These are phyloP conservation scores for Chaetodon trifasciatus DNA, from an alignment of 2,797 vertebrate genomes.

Conservation along the genomic window DNA sequence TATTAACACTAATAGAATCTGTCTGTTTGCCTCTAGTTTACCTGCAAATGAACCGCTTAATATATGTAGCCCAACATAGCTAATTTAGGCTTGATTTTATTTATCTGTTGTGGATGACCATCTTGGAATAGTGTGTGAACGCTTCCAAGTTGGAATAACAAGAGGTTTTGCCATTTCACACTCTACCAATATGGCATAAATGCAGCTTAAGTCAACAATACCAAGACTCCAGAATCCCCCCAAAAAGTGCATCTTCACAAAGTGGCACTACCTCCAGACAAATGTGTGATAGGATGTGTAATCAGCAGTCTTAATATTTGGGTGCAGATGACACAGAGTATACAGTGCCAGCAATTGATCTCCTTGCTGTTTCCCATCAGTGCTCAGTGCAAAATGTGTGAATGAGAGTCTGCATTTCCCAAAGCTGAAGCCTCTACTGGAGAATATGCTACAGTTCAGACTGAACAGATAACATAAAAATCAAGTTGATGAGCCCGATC, in stretches of 20 bases:
- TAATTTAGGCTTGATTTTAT: slow-evolving; percentile 27
- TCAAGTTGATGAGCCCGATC: slow-evolving; percentile 57
- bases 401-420: slow-evolving; percentile 48
- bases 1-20: slow-evolving; percentile 17
- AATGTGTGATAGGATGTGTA: slow-evolving; percentile 25
- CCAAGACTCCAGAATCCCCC: slow-evolving; percentile 15
- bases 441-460: slow-evolving; percentile 47
- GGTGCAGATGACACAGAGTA: slow-evolving; percentile 39
- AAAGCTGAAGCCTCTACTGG: slow-evolving; percentile 42
- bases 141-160: not conserved
- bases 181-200: slow-evolving; percentile 5
- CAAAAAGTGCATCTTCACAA: slow-evolving; percentile 13
- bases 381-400: slow-evolving; percentile 53
- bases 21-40: slow-evolving; percentile 40
- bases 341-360: slow-evolving; percentile 54
- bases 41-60: slow-evolving; percentile 39
- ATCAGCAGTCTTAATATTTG: slow-evolving; percentile 49
- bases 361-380: slow-evolving; percentile 49
- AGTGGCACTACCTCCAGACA: slow-evolving; percentile 13
- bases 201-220: slow-evolving; percentile 13
- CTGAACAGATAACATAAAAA: slow-evolving; percentile 55
- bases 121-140: slow-evolving; percentile 25
- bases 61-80: slow-evolving; percentile 20
- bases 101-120: slow-evolving; percentile 37
- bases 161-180: slow-evolving; percentile 6